Percentiles rank a stretch among this genome's conserved stretches.
Evolutionary conservation across 2,113 vertebrate genomes (phyloP).

Genomic region (Lepisosteus osseus): DNA sequence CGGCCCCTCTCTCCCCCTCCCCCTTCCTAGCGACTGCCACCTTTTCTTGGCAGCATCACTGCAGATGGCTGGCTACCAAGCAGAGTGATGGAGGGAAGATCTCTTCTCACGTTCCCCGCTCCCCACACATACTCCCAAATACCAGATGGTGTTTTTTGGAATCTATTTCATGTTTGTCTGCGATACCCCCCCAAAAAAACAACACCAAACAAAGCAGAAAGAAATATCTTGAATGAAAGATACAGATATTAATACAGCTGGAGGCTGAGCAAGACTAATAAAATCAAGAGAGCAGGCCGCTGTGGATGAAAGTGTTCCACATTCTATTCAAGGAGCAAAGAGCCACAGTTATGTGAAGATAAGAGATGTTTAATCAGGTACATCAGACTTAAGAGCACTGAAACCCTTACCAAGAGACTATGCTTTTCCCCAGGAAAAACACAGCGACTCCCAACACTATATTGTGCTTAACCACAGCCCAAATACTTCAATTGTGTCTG

Average conservation of each 20-base stretch:
- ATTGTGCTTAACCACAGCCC: no score
- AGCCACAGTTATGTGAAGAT: slow-evolving; percentile 18
- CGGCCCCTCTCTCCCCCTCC: slow-evolving; percentile 42
- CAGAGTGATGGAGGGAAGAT: slow-evolving; percentile 84
- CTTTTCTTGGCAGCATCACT: slow-evolving; percentile 89
- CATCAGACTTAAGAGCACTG: no score
- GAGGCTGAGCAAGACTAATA: slow-evolving; percentile 14
- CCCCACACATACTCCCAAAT: slow-evolving; percentile 81
- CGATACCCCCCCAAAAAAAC: slow-evolving; percentile 69
- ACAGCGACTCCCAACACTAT: no score
- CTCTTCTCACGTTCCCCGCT: slow-evolving; percentile 83
- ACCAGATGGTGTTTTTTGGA: slow-evolving; percentile 96
- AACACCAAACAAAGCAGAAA: slow-evolving; percentile 43
- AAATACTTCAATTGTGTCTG: no score
- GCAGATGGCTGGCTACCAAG: slow-evolving; percentile 88
- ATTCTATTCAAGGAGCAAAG: slow-evolving; percentile 24
- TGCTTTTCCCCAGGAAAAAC: no score
- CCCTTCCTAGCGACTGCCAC: slow-evolving; percentile 81
- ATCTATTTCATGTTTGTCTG: slow-evolving; percentile 83
- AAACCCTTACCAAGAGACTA: no score
- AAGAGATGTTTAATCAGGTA: slow-evolving; percentile 21
- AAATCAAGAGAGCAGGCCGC: slow-evolving; percentile 25
- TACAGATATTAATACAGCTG: neutral
- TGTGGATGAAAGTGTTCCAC: slow-evolving; percentile 24
- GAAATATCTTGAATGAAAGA: neutral